Conservation (phyloP, 2,888 invertebrate species). For the Allolobophora icterica region DNA sequence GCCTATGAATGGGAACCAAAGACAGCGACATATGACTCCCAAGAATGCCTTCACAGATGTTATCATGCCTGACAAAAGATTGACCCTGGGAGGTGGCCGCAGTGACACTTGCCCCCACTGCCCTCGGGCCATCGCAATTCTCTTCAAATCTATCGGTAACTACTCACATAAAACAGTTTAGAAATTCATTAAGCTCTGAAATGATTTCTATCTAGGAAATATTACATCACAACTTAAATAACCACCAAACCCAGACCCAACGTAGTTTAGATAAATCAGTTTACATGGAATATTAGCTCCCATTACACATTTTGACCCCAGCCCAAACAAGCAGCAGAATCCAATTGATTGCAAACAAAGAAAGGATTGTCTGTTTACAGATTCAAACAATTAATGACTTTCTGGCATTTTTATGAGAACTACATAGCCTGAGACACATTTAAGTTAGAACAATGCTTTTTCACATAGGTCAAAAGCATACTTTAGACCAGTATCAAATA, state of each 20-base stretch:
- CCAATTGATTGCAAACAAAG: background rate
- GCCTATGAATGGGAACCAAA: slow-evolving; percentile 7
- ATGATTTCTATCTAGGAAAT: background rate
- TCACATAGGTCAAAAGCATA: too few species aligned
- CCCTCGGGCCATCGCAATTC: background rate
- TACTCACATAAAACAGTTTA: background rate
- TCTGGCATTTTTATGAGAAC: background rate
- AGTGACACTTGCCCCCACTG: background rate
- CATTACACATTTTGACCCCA: background rate
- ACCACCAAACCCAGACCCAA: background rate
- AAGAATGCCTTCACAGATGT: background rate
- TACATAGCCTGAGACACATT: background rate
- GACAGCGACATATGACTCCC: background rate
- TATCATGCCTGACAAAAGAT: background rate
- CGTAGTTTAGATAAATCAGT: background rate
- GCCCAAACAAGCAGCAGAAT: background rate
- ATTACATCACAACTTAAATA: background rate
- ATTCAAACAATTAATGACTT: background rate
- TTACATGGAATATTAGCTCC: background rate
- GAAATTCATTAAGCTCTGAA: background rate
- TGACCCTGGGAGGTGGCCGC: background rate
- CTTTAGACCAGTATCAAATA: too few species aligned
- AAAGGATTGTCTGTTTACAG: background rate
- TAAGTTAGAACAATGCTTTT: too few species aligned
- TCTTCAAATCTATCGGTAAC: background rate